Percentiles rank a stretch among this genome's conserved stretches.
Evolutionary conservation across 2,113 vertebrate genomes (phyloP).

Genomic region (Corydoras sp.): DNA sequence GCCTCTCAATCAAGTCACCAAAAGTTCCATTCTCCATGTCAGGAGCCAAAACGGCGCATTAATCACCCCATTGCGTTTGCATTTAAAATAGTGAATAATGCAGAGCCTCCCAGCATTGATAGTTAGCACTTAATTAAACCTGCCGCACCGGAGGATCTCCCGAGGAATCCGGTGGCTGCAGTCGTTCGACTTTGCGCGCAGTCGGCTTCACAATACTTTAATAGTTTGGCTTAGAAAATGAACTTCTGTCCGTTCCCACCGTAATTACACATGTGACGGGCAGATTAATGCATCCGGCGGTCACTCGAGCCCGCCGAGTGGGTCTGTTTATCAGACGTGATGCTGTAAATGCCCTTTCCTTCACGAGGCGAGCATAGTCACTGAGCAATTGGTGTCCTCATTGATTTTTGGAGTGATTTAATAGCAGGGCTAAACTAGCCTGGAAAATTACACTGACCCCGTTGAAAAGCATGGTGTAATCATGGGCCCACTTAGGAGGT

Average conservation of each 20-base stretch:
- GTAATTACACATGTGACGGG: conserved; percentile 20
- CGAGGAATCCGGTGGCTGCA: conserved; percentile 8
- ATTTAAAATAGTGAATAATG: conserved; percentile 31
- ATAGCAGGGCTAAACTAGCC: conserved; percentile 32
- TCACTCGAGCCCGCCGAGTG: not conserved
- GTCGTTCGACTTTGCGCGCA: conserved; percentile 17
- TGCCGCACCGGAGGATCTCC: conserved; percentile 14
- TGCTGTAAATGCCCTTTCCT: conserved; percentile 11
- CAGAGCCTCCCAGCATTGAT: conserved; percentile 24
- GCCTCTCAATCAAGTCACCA: not conserved
- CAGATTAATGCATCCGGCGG: conserved; percentile 26
- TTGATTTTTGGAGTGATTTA: conserved; percentile 42
- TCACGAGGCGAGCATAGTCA: conserved; percentile 9
- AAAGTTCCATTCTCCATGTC: not conserved
- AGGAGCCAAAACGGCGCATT: not conserved
- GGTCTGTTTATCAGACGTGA: conserved; percentile 22
- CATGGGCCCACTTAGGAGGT: conserved; percentile 13
- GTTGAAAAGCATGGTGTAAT: conserved; percentile 12
- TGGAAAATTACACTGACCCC: conserved; percentile 28
- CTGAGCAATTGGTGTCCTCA: conserved; percentile 32
- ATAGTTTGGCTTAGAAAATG: not conserved
- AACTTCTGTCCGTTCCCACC: conserved; percentile 24
- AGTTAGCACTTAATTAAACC: conserved; percentile 35
- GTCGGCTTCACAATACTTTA: not conserved
- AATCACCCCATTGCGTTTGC: conserved; percentile 35